These are phyloP conservation scores for Empidonax alnorum DNA, from an alignment of 2,113 vertebrate species.

Conservation along the genomic window DNA sequence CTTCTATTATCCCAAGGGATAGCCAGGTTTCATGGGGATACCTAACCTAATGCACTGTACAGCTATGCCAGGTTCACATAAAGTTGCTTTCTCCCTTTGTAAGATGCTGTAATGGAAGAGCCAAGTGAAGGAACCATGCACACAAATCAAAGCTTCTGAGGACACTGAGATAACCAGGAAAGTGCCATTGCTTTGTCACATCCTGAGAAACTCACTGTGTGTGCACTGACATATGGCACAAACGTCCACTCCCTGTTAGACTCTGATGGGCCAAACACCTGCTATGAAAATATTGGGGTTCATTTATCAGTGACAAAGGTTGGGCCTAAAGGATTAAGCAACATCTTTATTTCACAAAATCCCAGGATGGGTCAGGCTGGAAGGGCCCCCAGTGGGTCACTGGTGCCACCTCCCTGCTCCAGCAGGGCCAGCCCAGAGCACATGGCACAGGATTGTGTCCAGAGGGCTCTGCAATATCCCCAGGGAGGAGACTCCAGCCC, in stretches of 20 bases:
- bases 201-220: neutral
- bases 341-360: neutral
- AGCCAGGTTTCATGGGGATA: conserved; percentile 32
- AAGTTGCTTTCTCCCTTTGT: neutral
- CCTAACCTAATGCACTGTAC: conserved; percentile 10
- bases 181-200: neutral
- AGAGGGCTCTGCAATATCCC: neutral
- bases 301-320: neutral
- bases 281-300: neutral
- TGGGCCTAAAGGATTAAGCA: neutral
- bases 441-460: neutral
- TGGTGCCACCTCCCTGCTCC: neutral
- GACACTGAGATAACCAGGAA: neutral
- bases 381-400: accelerated
- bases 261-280: neutral
- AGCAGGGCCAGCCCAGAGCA: neutral
- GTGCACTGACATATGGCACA: neutral
- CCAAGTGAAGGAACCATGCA: conserved; percentile 10
- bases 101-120: neutral
- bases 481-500: neutral
- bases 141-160: conserved; percentile 55
- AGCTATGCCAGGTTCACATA: conserved; percentile 56
- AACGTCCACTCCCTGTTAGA: neutral
- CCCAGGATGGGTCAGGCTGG: accelerated
- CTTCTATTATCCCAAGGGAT: conserved; percentile 22